Percentiles rank a stretch among this genome's conserved stretches.
These are phyloP conservation scores for Eulemur rufifrons DNA, from an alignment of 2,113 vertebrate genomes.

Conservation along the genomic window DNA sequence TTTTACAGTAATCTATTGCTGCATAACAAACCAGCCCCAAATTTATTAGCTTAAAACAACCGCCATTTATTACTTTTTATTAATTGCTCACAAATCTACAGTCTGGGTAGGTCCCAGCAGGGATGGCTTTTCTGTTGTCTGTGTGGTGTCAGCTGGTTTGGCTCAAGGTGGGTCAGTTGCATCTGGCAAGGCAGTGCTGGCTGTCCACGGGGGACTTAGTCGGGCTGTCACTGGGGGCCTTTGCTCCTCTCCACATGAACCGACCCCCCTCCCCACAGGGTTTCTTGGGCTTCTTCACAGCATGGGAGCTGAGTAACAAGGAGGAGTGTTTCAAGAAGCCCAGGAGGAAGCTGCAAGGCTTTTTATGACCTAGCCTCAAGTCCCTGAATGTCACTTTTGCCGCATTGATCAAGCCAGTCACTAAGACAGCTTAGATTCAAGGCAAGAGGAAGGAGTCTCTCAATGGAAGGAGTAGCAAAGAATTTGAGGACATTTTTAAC, in stretches of 20 bases:
- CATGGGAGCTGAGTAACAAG: background rate
- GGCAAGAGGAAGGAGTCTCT: background rate
- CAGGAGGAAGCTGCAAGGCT: background rate
- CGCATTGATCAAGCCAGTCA: background rate
- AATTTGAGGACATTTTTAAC: background rate
- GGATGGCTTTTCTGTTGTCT: background rate
- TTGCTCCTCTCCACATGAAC: background rate
- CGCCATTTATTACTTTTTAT: background rate
- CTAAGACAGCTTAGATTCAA: background rate
- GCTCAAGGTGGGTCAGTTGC: background rate
- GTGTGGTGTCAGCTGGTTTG: background rate
- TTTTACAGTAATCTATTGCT: background rate
- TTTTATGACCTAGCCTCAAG: background rate
- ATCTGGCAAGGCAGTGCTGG: background rate
- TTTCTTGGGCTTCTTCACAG: conserved; percentile 1
- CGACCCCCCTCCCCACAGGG: background rate
- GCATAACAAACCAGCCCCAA: background rate
- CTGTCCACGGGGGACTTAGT: background rate
- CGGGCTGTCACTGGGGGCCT: background rate
- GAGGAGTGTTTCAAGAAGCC: background rate
- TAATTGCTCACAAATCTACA: background rate
- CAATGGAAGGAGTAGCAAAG: background rate
- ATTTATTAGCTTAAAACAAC: background rate
- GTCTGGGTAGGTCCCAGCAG: background rate
- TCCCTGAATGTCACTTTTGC: background rate